Base-by-base conservation (phyloP, 1,140 invertebrate species). In the Odontomachus brunneus region DNA sequence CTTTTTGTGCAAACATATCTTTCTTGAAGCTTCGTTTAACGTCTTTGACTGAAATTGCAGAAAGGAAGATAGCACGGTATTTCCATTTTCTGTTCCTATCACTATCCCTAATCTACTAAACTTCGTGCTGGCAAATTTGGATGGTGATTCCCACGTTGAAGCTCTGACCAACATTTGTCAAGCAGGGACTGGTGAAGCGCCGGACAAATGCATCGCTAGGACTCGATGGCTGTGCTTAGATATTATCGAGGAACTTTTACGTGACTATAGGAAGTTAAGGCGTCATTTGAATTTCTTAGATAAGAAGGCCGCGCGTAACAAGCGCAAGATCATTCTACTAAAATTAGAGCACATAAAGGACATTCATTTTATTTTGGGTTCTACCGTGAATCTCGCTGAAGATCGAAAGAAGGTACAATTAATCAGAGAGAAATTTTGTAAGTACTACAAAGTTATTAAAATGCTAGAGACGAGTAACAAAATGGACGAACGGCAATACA, bases 61-160 rank as follows among this genome's bases (percentile, higher is more conserved):
- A 84, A 97, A 97, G 95, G 94, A 95, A 53, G 97, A 98, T 84
- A 97, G 96, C 90, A 95, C 96, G 62, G 93, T 96, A 26, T 97
- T 96, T 92, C 96, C 97, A 17, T 93, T 93, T 74, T 91, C 93
- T 59, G 89, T 95, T 49, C 95, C 96, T 55, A 94, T 97, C 22
- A 96, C 96, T 17, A 93, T 96, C 44, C 92, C 95, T 83, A 97
- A 97, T 91, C 92, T 98, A 49, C 91, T 97, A 33, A 96, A 96
- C 71, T 97, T 98, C 90, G 95, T 97, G 5, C 91, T 98, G 59
- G 95, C 96, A 1, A 96, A 97, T 91, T 92, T 97, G 60, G 92
- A 95, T 1, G 91, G 85, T 48, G 92, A 94, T 83, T 87, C 91
- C 12, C 91, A 93, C 19, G 76, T 94, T 0, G 91, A 94, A 63